Percentiles rank a stretch among this genome's conserved stretches.
Evolutionary conservation across 2,888 invertebrate species (phyloP).

Genomic region (Altica lythri): DNA sequence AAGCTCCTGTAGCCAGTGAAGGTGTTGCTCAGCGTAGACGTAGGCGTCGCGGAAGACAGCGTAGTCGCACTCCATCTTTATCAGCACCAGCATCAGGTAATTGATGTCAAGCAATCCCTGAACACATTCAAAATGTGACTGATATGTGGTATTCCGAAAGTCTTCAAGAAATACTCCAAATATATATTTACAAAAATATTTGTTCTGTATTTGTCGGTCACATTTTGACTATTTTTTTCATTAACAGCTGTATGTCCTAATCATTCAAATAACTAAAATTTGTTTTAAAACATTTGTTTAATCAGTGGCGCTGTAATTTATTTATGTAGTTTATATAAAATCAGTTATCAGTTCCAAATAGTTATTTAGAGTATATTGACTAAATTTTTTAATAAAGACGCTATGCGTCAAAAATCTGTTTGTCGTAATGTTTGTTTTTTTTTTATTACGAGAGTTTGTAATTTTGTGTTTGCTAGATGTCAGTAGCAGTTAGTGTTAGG

Average conservation of each 20-base stretch:
- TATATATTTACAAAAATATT: background rate
- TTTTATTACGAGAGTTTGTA: no score
- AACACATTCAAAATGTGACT: slow-evolving; percentile 9
- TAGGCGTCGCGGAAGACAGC: slow-evolving; percentile 47
- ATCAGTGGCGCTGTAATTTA: no score
- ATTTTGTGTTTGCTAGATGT: no score
- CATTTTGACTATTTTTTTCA: background rate
- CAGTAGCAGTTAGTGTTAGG: no score
- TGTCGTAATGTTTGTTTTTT: no score
- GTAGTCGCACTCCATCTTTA: slow-evolving; percentile 54
- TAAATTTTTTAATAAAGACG: no score
- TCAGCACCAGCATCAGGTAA: slow-evolving; percentile 12
- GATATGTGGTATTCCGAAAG: background rate
- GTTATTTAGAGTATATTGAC: no score
- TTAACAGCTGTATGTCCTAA: slow-evolving; percentile 1
- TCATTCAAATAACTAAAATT: no score
- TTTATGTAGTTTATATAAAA: no score
- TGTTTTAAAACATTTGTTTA: no score
- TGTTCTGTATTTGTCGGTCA: background rate
- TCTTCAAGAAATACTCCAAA: background rate
- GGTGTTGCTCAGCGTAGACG: slow-evolving; percentile 56
- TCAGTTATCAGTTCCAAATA: no score
- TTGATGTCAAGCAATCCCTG: slow-evolving; percentile 35
- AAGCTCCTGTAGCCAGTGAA: slow-evolving; percentile 50
- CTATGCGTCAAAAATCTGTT: no score